A percentile compares a stretch with the other conserved stretches of the same genome.
Conservation (phyloP, 2,797 vertebrate species). For the Sparidentex hasta region DNA sequence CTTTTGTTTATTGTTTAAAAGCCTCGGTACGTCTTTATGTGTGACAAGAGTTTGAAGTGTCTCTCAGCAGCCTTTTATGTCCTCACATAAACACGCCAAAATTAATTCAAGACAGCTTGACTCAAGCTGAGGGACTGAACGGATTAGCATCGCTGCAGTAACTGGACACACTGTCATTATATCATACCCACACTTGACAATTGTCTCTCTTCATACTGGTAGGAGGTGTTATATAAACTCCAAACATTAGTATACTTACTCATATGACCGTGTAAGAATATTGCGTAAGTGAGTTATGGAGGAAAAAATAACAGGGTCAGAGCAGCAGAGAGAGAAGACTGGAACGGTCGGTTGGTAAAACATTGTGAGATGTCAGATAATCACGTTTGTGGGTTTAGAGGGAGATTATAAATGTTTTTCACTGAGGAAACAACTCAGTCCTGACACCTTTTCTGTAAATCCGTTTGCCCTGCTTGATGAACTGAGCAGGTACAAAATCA, state of each 20-base stretch:
- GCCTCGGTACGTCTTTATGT: not conserved
- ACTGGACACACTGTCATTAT: not conserved
- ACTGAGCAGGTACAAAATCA: not conserved
- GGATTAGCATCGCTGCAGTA: not conserved
- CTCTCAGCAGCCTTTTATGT: conserved; percentile 6
- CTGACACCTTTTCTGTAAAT: no score
- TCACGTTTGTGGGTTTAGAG: not conserved
- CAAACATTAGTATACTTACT: not conserved
- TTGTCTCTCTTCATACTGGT: not conserved
- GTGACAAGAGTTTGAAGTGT: not conserved
- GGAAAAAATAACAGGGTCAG: not conserved
- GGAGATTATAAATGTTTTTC: no score
- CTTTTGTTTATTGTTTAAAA: not conserved
- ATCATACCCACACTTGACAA: conserved; percentile 1
- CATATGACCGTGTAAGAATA: not conserved
- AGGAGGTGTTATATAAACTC: not conserved
- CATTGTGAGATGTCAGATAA: no score
- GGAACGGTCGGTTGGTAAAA: no score
- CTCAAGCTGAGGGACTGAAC: not conserved
- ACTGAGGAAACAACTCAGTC: no score
- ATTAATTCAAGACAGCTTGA: not conserved
- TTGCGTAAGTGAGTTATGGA: no score
- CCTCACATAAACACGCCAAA: not conserved
- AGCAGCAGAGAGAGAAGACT: not conserved
- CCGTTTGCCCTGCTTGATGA: no score